Evolutionary conservation across 2,113 vertebrate genomes (phyloP).

Genomic region (Cinclus mexicanus): DNA sequence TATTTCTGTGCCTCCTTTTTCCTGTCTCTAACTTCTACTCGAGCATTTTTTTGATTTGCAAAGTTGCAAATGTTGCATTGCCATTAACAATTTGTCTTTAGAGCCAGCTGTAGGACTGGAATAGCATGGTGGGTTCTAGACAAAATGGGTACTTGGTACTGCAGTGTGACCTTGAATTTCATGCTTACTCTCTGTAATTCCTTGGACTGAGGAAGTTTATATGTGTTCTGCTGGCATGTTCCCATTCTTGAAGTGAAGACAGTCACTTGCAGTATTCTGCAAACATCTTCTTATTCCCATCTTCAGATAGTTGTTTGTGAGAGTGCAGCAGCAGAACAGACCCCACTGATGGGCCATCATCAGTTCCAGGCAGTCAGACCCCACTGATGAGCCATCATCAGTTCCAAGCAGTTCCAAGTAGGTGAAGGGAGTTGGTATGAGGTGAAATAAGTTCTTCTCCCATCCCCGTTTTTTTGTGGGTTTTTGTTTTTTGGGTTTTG

Average conservation of each 20-base stretch:
- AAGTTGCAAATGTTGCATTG: neutral
- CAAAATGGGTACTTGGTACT: neutral
- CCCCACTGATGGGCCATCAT: neutral
- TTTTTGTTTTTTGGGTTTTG: too few relatives aligned
- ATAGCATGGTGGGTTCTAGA: neutral
- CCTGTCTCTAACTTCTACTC: constrained; percentile 18
- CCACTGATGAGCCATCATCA: neutral
- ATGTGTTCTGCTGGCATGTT: neutral
- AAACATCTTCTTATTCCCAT: neutral
- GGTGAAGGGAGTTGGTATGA: neutral
- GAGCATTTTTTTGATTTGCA: constrained; percentile 21
- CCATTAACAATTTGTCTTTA: neutral
- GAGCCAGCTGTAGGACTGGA: neutral
- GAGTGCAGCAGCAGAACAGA: neutral
- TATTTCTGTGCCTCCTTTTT: constrained; percentile 40
- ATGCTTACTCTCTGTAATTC: neutral
- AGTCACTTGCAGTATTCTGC: neutral
- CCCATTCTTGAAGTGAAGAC: neutral
- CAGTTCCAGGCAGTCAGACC: neutral
- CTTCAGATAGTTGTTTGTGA: neutral
- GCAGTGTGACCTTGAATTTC: neutral
- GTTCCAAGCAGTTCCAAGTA: neutral
- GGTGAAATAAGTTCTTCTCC: neutral
- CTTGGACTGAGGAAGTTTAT: neutral
- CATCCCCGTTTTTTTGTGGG: neutral